Evolutionary conservation across 2,113 vertebrate genomes (phyloP).

Genomic region (Macroglossus sobrinus): DNA sequence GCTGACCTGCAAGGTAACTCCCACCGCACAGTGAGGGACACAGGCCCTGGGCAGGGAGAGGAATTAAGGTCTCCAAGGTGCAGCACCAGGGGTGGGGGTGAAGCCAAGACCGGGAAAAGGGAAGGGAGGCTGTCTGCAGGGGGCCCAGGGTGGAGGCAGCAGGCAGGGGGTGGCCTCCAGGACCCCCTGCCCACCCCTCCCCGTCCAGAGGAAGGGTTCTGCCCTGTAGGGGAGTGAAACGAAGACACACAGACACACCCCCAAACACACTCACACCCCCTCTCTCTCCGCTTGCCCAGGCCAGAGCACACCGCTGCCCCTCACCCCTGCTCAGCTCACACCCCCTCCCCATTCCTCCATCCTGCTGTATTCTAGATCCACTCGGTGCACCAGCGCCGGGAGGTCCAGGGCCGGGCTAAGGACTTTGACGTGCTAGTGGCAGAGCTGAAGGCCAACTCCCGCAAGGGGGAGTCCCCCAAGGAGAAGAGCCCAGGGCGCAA

Average conservation of each 20-base stretch:
- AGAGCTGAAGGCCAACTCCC: constrained; percentile 88
- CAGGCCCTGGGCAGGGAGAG: background rate
- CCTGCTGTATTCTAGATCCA: constrained; percentile 86
- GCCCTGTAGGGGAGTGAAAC: background rate
- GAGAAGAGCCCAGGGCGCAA: constrained; percentile 85
- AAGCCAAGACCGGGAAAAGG: background rate
- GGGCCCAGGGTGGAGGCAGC: background rate
- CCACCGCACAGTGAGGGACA: background rate
- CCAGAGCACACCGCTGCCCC: background rate
- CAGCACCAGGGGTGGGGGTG: background rate
- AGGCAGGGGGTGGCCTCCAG: background rate
- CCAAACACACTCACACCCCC: background rate
- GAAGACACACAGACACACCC: background rate
- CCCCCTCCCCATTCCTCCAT: background rate
- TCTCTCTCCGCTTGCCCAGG: background rate
- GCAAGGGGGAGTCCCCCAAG: constrained; percentile 85
- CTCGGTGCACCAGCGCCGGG: constrained; percentile 93
- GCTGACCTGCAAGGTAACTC: constrained; percentile 93
- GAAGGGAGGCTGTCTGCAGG: background rate
- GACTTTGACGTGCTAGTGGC: constrained; percentile 95
- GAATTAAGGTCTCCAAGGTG: background rate
- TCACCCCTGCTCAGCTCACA: constrained; percentile 34
- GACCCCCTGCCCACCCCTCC: background rate
- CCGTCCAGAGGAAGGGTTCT: background rate
- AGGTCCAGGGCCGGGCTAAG: constrained; percentile 91